These are phyloP conservation scores for Pseudolycoriella hygida DNA, from an alignment of 2,888 invertebrate species.

Conservation along the genomic window DNA sequence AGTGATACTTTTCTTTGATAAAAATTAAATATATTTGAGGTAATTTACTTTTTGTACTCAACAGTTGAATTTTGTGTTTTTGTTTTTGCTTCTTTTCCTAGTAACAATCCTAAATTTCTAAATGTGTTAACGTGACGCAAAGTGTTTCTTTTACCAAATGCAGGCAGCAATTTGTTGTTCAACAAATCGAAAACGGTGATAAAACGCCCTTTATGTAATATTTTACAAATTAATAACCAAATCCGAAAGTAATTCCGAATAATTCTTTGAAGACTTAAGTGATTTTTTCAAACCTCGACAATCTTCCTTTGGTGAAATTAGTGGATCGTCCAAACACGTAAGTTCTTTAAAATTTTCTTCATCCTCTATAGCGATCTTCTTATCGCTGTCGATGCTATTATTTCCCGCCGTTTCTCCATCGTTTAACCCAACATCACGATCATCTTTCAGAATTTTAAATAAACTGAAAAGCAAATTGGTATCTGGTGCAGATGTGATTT, in stretches of 20 bases:
- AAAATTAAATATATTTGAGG: too few relatives aligned
- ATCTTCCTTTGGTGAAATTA: background rate
- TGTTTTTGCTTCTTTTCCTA: too few relatives aligned
- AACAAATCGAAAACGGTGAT: too few relatives aligned
- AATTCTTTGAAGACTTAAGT: background rate
- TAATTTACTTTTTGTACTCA: too few relatives aligned
- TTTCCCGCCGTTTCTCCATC: background rate
- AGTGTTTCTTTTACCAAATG: too few relatives aligned
- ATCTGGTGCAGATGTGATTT: constrained; percentile 1
- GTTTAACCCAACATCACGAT: background rate
- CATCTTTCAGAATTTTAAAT: background rate
- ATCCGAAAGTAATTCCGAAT: constrained; percentile 1
- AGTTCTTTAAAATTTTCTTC: background rate
- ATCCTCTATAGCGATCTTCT: background rate
- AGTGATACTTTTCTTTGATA: too few relatives aligned
- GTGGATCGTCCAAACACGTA: background rate
- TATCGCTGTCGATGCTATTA: background rate
- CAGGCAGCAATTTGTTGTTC: too few relatives aligned
- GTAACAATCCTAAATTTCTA: too few relatives aligned
- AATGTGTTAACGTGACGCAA: too few relatives aligned
- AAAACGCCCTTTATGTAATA: too few relatives aligned
- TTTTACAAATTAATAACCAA: background rate
- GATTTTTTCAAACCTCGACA: background rate
- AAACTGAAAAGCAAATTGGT: constrained; percentile 1
- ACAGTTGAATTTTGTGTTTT: too few relatives aligned